Evolutionary conservation across 2,888 invertebrate genomes (phyloP).

Genomic region (Watsonalla cultraria): DNA sequence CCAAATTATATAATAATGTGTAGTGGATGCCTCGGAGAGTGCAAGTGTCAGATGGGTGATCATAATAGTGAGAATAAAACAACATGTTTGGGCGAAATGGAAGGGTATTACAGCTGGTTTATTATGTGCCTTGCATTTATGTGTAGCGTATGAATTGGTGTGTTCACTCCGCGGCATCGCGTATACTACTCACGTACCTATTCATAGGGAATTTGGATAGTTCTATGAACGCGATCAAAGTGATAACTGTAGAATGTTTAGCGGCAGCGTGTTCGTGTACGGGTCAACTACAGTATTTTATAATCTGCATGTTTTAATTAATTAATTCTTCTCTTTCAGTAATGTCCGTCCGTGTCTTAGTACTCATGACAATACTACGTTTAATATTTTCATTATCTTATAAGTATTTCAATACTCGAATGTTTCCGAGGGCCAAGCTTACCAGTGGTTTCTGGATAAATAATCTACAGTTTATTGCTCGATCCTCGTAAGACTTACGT

Average conservation of each 20-base stretch:
- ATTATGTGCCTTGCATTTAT: constrained; percentile 57
- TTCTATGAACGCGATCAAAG: neutral
- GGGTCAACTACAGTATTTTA: neutral
- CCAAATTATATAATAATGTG: constrained; percentile 59
- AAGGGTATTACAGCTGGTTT: constrained; percentile 39
- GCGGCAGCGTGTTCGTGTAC: neutral
- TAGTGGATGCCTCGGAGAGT: constrained; percentile 33
- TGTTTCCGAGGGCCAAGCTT: too few species aligned
- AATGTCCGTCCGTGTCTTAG: neutral
- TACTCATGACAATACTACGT: neutral
- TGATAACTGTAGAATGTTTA: neutral
- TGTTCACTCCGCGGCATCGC: constrained; percentile 4
- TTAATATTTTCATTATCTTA: neutral
- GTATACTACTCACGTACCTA: constrained; percentile 1
- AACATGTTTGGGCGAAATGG: constrained; percentile 42
- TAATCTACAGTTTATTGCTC: too few species aligned
- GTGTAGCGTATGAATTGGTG: constrained; percentile 8
- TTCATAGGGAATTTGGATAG: neutral
- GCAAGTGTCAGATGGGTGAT: constrained; percentile 46
- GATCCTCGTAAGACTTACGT: too few species aligned
- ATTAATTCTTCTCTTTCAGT: neutral
- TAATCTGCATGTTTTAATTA: neutral
- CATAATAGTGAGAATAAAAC: constrained; percentile 44
- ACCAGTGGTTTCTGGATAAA: too few species aligned
- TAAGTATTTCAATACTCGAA: too few species aligned